Percentiles rank a stretch among this genome's conserved stretches.
Conservation (phyloP, 2,113 vertebrate genomes). For the Illadopsis cleaveri region DNA sequence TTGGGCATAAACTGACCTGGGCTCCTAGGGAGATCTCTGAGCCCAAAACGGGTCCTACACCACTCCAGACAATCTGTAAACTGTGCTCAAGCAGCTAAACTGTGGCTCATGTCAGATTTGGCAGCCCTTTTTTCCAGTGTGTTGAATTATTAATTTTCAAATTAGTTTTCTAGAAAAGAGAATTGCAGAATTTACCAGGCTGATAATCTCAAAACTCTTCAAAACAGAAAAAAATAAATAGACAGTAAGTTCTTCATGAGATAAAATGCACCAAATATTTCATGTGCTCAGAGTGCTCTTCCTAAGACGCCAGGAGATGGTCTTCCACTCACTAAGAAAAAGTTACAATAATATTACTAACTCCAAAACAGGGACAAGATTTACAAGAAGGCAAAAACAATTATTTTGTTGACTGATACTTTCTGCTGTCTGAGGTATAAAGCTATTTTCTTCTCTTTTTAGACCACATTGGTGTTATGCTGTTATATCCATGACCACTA, state of each 20-base stretch:
- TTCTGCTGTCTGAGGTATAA: not conserved
- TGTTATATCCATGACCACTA: not conserved
- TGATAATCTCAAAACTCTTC: not conserved
- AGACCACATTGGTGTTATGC: rapidly evolving
- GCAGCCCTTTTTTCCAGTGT: not conserved
- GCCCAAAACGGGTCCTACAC: rapidly evolving
- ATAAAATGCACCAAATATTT: not conserved
- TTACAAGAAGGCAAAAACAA: not conserved
- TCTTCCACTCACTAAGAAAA: not conserved
- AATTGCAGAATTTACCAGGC: not conserved
- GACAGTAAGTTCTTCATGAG: not conserved
- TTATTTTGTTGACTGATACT: not conserved
- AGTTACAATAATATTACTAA: not conserved
- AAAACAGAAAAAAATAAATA: not conserved
- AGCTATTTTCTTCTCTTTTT: not conserved
- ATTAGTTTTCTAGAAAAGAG: not conserved
- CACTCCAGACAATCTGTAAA: not conserved
- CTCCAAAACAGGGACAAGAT: not conserved
- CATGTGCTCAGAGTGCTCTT: not conserved
- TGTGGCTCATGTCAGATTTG: not conserved
- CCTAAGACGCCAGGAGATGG: not conserved
- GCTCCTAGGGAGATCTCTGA: not conserved
- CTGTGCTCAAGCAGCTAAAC: not conserved
- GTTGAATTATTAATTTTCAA: not conserved
- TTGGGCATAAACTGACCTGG: not conserved